phyloP scores from a whole-genome alignment of 2,888 invertebrate species.

The Aspidapion aeneum region DNA sequence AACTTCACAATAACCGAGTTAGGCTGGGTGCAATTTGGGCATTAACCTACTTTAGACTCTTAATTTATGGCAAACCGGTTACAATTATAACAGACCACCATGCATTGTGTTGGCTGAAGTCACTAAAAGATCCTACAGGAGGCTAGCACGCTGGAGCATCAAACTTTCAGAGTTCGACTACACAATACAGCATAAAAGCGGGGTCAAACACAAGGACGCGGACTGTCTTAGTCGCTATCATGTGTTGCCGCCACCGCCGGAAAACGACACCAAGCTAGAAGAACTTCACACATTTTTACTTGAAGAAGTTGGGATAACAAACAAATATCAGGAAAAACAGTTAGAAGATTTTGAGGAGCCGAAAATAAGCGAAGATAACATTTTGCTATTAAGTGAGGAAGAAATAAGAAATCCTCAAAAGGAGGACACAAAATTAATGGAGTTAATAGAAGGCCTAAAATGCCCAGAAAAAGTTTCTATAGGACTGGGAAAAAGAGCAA shows the following conservation, averaged over 20 bases:
- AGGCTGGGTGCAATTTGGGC: conserved; percentile 4
- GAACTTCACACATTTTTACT: conserved; percentile 21
- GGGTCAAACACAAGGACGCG: conserved; percentile 10
- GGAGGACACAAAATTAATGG: no score
- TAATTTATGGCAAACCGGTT: conserved; percentile 5
- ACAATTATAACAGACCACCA: conserved; percentile 7
- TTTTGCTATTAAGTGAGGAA: conserved; percentile 15
- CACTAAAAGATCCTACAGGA: conserved; percentile 7
- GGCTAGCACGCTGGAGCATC: conserved; percentile 2
- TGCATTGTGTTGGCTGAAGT: background rate
- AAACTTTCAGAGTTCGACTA: conserved; percentile 1
- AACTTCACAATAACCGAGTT: background rate
- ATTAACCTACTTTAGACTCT: background rate
- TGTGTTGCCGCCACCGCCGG: background rate
- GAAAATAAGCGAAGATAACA: conserved; percentile 13
- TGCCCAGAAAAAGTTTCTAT: conserved; percentile 15
- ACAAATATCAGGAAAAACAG: no score
- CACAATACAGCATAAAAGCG: conserved; percentile 8
- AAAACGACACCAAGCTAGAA: conserved; percentile 6
- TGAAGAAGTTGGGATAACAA: conserved; percentile 15
- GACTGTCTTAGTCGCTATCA: conserved; percentile 12
- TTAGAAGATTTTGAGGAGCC: no score
- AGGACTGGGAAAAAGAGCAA: conserved; percentile 21
- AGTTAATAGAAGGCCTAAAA: no score
- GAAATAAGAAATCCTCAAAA: no score